Evolutionary conservation across 2,113 vertebrate species (phyloP).

Genomic region (Brachyistius frenatus): DNA sequence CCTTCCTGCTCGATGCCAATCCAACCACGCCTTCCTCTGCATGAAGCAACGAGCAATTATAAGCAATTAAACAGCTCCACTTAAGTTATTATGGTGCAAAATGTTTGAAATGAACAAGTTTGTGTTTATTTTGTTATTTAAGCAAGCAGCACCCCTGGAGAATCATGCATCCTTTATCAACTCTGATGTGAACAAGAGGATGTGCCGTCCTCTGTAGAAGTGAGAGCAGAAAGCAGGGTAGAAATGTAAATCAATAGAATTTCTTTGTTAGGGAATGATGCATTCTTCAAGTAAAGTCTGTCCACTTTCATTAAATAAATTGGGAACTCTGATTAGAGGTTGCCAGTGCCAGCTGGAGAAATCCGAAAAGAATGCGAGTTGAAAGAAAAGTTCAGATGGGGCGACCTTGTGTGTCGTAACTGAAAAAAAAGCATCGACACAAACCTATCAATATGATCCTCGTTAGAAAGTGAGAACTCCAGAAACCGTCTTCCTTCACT

Average conservation of each 20-base stretch:
- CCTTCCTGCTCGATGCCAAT: not conserved
- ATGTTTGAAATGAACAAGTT: conserved; percentile 28
- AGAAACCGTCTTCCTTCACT: conserved; percentile 21
- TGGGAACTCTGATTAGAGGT: conserved; percentile 13
- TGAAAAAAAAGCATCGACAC: conserved; percentile 43
- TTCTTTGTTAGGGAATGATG: conserved; percentile 18
- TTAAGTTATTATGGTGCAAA: conserved; percentile 59
- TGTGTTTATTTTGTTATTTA: conserved; percentile 42
- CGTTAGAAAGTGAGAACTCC: conserved; percentile 19
- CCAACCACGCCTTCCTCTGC: not conserved
- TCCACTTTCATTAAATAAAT: conserved; percentile 53
- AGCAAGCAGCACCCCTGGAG: conserved; percentile 38
- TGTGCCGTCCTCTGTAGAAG: conserved; percentile 1
- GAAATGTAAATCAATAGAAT: conserved; percentile 37
- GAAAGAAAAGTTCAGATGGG: conserved; percentile 29
- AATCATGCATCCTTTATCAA: conserved; percentile 35
- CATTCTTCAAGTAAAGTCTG: conserved; percentile 54
- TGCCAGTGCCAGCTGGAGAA: conserved; percentile 53
- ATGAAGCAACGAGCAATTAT: not conserved
- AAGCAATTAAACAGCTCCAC: conserved; percentile 20
- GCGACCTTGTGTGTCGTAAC: conserved; percentile 15
- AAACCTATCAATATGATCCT: conserved; percentile 20
- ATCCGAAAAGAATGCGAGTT: conserved; percentile 17
- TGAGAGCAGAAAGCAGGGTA: conserved; percentile 46
- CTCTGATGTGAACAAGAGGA: conserved; percentile 12